Evolutionary conservation across 2,113 vertebrate genomes (phyloP), one percentile per base, ranked within the genome.

Genomic region (Polypterus bichir): DNA sequence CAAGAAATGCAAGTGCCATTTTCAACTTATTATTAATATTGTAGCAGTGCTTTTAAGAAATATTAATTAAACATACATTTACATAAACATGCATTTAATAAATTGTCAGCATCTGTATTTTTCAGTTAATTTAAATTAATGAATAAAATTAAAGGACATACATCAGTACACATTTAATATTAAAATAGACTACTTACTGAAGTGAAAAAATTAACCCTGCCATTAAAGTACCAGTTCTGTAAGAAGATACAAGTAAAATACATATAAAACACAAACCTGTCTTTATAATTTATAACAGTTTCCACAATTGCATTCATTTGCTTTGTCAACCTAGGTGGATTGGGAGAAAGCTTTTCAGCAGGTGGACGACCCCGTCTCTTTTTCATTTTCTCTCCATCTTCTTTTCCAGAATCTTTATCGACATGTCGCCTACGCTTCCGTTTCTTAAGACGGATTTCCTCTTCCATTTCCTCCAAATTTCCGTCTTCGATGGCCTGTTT

Each of bases 381-480:
- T 80, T 97, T 98, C 60, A 87, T 85, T 62, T 96, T 97, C 11
- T 88, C 79, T 52, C 86, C 80, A 4, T 91, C 88, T 5, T 96
- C 91, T 3, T 94, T 85, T 4, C 83, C 76, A 49, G 87, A 82
- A 61, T 95, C 93, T 68, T 96, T 98, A 75, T 96, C 94, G 61
- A 87, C 81, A 0, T 93, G 89, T 80, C 94, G 85, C 82, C 91
- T 83, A 47, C 94, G 90, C 76, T 97, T 98, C 51, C 93, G 82
- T 71, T 97, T 98, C 72, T 98, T 98, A 71, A 97, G 89, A 47
- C 96, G 88, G 47, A 98, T 91, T 70, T 98, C 96, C 76, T 98
- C 96, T 77, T 98, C 96, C 89, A 98, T 97, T 83, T 97, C 93
- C 66, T 98, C 96, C 83, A 98, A 83, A 80, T 98, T 98, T 59